phyloP scores from a whole-genome alignment of 2,797 vertebrate species.

The Miichthys miiuy region DNA sequence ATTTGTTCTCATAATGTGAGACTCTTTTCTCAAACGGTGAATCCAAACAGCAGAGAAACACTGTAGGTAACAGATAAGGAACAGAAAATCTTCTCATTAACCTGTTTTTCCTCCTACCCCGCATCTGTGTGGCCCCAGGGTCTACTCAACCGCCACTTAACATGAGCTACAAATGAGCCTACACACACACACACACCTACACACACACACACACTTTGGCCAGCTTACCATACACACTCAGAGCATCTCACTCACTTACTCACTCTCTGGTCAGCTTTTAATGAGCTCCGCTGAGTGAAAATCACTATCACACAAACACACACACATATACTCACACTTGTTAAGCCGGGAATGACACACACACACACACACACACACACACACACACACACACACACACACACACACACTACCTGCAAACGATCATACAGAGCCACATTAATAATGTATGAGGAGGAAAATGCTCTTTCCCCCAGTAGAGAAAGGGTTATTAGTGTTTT shows the following conservation, averaged over 20 bases:
- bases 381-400: slow-evolving; percentile 16
- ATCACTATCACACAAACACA: slow-evolving; percentile 6
- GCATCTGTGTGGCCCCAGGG: neutral
- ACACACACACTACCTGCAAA: slow-evolving; percentile 26
- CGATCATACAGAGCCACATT: slow-evolving; percentile 30
- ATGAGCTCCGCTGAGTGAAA: slow-evolving; percentile 28
- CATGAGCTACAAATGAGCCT: slow-evolving; percentile 2
- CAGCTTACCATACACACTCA: slow-evolving; percentile 1
- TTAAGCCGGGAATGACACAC: neutral
- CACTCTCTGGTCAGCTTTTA: slow-evolving; percentile 29
- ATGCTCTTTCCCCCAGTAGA: slow-evolving; percentile 32
- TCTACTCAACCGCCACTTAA: slow-evolving; percentile 23
- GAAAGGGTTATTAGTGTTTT: slow-evolving; percentile 51
- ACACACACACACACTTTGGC: slow-evolving; percentile 2
- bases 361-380: neutral
- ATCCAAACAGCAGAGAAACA: neutral
- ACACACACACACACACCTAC: slow-evolving; percentile 12
- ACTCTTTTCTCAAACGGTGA: neutral
- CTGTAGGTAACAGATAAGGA: neutral
- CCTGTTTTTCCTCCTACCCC: slow-evolving; percentile 5
- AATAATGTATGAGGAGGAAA: slow-evolving; percentile 62
- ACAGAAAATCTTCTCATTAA: slow-evolving; percentile 15
- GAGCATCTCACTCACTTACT: slow-evolving; percentile 4
- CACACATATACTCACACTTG: neutral
- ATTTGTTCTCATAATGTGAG: neutral